Evolutionary conservation across 2,113 vertebrate genomes (phyloP), one percentile per base, ranked within the genome.

Genomic region (Pholis gunnellus): DNA sequence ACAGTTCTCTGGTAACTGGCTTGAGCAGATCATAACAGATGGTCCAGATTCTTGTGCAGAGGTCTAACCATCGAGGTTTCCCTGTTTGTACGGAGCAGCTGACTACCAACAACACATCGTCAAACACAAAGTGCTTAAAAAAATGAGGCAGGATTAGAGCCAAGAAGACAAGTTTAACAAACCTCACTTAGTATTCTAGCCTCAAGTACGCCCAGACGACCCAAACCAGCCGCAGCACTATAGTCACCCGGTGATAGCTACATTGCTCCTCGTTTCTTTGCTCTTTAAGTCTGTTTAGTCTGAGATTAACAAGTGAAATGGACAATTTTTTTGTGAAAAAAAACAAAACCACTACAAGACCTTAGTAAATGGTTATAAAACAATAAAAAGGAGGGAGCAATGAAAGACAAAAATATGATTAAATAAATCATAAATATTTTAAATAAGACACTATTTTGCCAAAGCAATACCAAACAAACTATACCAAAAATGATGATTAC

Each of bases 101-200:
- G 76, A 85, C 48, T 56, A 48, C 10, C 40, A 70, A 36, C 8
- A 66, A 64, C 57, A 48, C 6, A 1, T 61, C 0, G 9, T 36
- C 31, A 38, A 72, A 42, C 9, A 38, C 73, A 79, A 73, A 78
- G 57, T 5, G 59, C 77, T 83, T 80, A 68, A 64, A 73, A 73
- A 81, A 78, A 65, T 13, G 5, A 85, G 63, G 22, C 3, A 9
- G 36, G 52, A 14, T 22, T 60, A 59, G 22, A 10, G 40, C 69
- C 72, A 79, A 38, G 61, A 15, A 48, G 31, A 75, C 59, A 67
- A 27, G 20, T 71, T 72, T 71, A 70, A 76, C 36, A 82, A 59
- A 50, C 46, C 70, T 73, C 18, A 74, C 75, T 89, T 75, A 59
- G 87, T 76, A 87, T 87, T 88, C 83, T 27, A 20, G 10, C 0